A percentile compares a stretch with the other conserved stretches of the same genome.
phyloP scores from a whole-genome alignment of 1,140 invertebrate species.

The Aphelenchoides fujianensis region DNA sequence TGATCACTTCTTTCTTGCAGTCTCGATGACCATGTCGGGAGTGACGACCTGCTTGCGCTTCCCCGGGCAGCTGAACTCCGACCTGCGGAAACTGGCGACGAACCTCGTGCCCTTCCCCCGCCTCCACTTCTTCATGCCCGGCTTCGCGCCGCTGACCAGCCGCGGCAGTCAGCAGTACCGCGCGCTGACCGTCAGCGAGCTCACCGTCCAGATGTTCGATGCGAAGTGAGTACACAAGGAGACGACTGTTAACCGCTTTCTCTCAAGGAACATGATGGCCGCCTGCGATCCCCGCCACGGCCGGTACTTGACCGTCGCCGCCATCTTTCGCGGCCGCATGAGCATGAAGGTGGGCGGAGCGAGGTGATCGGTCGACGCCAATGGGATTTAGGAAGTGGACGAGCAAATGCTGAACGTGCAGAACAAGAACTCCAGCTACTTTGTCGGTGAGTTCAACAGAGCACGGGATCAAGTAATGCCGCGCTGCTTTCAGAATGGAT shows the following conservation, averaged over 20 bases:
- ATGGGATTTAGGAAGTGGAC: constrained; percentile 64
- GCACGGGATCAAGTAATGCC: background rate
- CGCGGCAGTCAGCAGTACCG: constrained; percentile 70
- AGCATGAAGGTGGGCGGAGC: constrained; percentile 65
- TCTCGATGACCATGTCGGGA: constrained; percentile 78
- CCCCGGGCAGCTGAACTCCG: constrained; percentile 71
- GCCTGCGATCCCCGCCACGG: constrained; percentile 80
- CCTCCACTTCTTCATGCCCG: constrained; percentile 92
- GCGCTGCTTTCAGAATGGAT: constrained; percentile 67
- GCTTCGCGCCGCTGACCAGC: constrained; percentile 85
- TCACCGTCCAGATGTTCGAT: constrained; percentile 66
- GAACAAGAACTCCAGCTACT: constrained; percentile 70
- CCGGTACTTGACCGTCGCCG: constrained; percentile 84
- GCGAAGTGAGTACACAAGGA: background rate
- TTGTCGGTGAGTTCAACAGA: constrained; percentile 62
- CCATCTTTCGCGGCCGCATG: constrained; percentile 86
- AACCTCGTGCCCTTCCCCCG: constrained; percentile 93
- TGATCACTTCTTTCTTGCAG: constrained; percentile 51
- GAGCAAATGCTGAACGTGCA: constrained; percentile 70
- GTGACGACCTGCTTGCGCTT: constrained; percentile 72
- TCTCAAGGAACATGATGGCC: constrained; percentile 95
- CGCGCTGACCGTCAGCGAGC: constrained; percentile 79
- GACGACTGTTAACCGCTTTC: background rate
- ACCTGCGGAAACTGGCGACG: constrained; percentile 86
- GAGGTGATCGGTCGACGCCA: background rate